Base-by-base conservation (phyloP, 2,888 invertebrate genomes). In the Alviniconcha strummeri region DNA sequence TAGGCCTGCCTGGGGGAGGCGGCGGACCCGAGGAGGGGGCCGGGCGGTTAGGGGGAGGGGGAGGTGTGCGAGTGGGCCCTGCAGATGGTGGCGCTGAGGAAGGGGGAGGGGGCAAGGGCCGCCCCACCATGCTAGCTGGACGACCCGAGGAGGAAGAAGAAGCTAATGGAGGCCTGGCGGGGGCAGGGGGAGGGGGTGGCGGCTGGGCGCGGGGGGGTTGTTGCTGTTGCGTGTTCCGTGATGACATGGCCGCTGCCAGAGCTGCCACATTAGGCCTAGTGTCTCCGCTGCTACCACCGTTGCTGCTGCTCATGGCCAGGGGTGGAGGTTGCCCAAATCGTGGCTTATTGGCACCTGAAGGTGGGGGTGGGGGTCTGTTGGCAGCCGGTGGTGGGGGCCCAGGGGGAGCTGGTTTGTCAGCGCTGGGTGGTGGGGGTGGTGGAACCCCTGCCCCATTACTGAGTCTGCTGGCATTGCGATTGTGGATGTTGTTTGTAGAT, bases 291-390 rank as follows among this genome's bases (percentile, higher is more conserved):
- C 55, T 19, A 19, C 75, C 75, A 78, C 64, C 52, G 5, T 57
- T 54, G 54, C 57, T 72, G 82, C 80, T 81, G 9, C 84, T 77
- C n/a, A 85, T 81, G 57, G 82, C 82, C 19, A 85, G 85, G 55
- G 87, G 84, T 5, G 86, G 85, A 15, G 85, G 82, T 9, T 85
- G 83, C 8, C 74, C 67, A 19, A 78, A n/a, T 56, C 78, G 76
- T 13, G 96, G 74, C 86, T 88, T 56, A 95, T 92, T 88, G 94
- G 88, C 54, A 9, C 60, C 60, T 55, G 87, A 67, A 8, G 86
- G 88, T 5, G 87, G 87, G 8, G 85, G 87, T 56, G 84, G 85
- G 36, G 85, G 74, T 87, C 88, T 56, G 95, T 92, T 88, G 94
- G 89, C 60, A 7, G 86, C 87, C 6, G 88, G 87, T 13, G 85